Base-by-base conservation (phyloP, 2,888 invertebrate genomes). In the Agrilus mali region DNA sequence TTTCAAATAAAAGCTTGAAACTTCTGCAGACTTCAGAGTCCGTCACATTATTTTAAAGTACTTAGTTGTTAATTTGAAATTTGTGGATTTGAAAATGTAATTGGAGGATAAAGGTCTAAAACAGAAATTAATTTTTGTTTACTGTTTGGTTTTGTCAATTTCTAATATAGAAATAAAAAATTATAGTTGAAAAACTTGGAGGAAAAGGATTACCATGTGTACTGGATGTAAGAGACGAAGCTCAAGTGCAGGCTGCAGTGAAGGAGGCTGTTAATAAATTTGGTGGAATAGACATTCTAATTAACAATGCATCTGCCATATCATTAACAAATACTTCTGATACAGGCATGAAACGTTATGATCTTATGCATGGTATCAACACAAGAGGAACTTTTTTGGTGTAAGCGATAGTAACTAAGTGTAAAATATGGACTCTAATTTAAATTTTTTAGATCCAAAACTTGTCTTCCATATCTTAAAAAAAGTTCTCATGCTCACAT, bases 291-390 rank as follows among this genome's bases (percentile, higher is more conserved):
- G 97, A 97, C 62, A 86, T 97, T 52, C 67, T 92, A 15, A 72
- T 97, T 14, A 97, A 97, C 70, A 97, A 97, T 72, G 97, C 97
- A 1, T 93, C 93, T 49, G 96, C 96, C 10, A 97, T 97, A 56
- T 81, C 81, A 0, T 68, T 90, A 41, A 84, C 92, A 0, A 78
- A 78, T 39, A 96, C 95, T 0, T 69, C 75, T 2, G 70, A 80
- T 7, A 94, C 94, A 0, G 83, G 89, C 33, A 95, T 97, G 94
- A 97, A 97, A 70, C 77, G 81, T 65, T 97, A 89, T 61, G 97
- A 97, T 68, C 76, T 97, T 35, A 97, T 97, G 96, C 87, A 95
- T 61, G 78, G 76, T 46, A 81, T 97, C 54, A 97, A 97, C 67
- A 83, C 93, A 0, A 77, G 97, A 53, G 97, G 96, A 53, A 97